Evolutionary conservation across 2,113 vertebrate genomes (phyloP), one percentile per base, ranked within the genome.

Genomic region (Rhegmatorhina hoffmannsi): DNA sequence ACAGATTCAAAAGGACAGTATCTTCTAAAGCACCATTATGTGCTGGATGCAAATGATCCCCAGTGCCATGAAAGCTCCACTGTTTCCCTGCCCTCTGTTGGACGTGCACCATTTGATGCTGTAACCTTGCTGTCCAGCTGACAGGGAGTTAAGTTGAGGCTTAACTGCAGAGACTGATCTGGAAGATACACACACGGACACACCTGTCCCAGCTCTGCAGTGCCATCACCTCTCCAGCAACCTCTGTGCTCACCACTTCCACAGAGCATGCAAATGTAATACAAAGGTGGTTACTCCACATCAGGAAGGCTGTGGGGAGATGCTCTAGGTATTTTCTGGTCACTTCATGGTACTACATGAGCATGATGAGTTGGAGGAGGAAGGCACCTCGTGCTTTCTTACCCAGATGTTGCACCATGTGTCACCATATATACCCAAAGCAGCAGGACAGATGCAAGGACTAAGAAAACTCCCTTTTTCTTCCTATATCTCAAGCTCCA

Each of bases 21-120:
- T 47, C 72, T 17, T 92, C 95, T 92, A 84, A 94, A 81, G 93
- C 70, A 9, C 81, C 56, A 87, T 96, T 97, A 96, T 96, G 72
- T 46, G 49, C 83, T 36, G 82, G 40, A 95, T 94, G 66, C 53
- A 93, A 95, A 92, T 79, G 70, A 94, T 80, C 16, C 53, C 59
- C 55, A n/a, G n/a, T 3, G n/a, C 72, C 75, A 84, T 92, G 95
- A 96, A 97, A 96, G 94, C 87, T 56, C 36, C 66, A 79, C 84
- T 97, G 84, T 92, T 84, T 56, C 80, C 82, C 59, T 76, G 78
- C 77, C 56, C 56, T 36, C 46, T 20, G 8, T 28, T 84, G 63
- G 85, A 68, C 49, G 31, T 19, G 75, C 7, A 5, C 72, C 84
- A 4, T 89, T 75, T 92, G 92, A 96, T 95, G 94, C 73, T 43